Evolutionary conservation across 2,113 vertebrate genomes (phyloP).

Genomic region (Podiceps cristatus): DNA sequence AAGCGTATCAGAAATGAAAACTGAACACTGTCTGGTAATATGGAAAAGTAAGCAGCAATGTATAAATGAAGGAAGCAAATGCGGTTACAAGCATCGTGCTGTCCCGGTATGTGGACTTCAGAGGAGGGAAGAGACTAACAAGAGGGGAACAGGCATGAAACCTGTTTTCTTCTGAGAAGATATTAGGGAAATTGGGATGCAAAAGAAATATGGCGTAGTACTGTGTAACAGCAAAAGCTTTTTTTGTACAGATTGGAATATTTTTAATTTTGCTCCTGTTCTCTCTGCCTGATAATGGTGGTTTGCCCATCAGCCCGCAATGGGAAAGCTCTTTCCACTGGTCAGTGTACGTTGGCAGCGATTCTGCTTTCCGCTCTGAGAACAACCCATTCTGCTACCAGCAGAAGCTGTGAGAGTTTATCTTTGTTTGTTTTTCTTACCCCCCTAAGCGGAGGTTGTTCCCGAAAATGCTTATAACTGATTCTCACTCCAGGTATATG

Average conservation of each 20-base stretch:
- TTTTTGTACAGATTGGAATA: neutral
- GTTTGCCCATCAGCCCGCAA: neutral
- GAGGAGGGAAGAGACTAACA: neutral
- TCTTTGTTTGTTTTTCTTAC: conserved; percentile 44
- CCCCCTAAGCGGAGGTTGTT: conserved; percentile 8
- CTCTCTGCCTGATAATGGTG: conserved; percentile 24
- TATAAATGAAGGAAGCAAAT: neutral
- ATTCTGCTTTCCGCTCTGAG: conserved; percentile 31
- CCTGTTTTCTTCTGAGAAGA: neutral
- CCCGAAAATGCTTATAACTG: neutral
- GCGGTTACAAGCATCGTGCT: neutral
- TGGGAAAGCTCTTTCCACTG: conserved; percentile 23
- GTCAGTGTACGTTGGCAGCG: conserved; percentile 55
- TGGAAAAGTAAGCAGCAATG: neutral
- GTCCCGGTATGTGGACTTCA: rapidly evolving
- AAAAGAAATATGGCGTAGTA: neutral
- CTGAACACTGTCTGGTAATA: neutral
- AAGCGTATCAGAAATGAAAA: neutral
- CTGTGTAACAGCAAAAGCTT: neutral
- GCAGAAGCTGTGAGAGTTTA: neutral
- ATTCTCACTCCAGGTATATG: conserved; percentile 52
- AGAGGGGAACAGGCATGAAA: neutral
- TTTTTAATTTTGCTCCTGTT: conserved; percentile 42
- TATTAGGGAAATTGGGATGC: neutral
- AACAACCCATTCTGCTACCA: conserved; percentile 37